Evolutionary conservation across 2,888 invertebrate species (phyloP).

Genomic region (Erannis defoliaria): DNA sequence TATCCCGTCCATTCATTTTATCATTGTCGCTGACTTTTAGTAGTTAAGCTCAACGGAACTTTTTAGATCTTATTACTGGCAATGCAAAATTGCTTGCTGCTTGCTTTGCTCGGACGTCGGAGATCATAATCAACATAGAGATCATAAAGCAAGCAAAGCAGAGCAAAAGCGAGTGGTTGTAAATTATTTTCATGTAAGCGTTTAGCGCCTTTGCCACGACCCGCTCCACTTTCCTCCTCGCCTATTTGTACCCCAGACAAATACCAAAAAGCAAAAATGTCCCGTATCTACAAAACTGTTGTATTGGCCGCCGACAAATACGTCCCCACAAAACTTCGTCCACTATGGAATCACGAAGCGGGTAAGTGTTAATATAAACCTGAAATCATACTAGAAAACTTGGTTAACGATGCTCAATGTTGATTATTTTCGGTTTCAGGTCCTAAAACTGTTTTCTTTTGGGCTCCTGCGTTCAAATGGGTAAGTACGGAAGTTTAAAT

Average conservation of each 20-base stretch:
- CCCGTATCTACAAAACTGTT: constrained; percentile 86
- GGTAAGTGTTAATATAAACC: constrained; percentile 86
- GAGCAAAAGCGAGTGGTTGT: too few species aligned
- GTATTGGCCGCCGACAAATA: constrained; percentile 89
- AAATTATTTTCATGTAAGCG: too few species aligned
- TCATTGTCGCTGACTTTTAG: too few species aligned
- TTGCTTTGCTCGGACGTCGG: too few species aligned
- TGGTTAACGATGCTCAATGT: neutral
- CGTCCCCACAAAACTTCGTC: constrained; percentile 93
- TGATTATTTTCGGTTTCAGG: constrained; percentile 84
- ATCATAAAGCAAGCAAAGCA: too few species aligned
- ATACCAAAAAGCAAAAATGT: constrained; percentile 72
- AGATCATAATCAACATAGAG: too few species aligned
- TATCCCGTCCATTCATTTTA: too few species aligned
- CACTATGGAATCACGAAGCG: constrained; percentile 99
- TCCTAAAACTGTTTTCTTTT: constrained; percentile 99
- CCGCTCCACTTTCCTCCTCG: constrained; percentile 15
- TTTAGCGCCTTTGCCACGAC: constrained; percentile 31
- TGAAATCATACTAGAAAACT: neutral
- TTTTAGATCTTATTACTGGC: too few species aligned
- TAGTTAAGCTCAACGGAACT: too few species aligned
- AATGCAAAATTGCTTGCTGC: too few species aligned
- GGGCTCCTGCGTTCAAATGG: constrained; percentile 99
- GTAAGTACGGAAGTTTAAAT: constrained; percentile 86
- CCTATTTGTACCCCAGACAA: constrained; percentile 23